Conservation (phyloP, 2,888 invertebrate species). For the Thalpophila matura region DNA sequence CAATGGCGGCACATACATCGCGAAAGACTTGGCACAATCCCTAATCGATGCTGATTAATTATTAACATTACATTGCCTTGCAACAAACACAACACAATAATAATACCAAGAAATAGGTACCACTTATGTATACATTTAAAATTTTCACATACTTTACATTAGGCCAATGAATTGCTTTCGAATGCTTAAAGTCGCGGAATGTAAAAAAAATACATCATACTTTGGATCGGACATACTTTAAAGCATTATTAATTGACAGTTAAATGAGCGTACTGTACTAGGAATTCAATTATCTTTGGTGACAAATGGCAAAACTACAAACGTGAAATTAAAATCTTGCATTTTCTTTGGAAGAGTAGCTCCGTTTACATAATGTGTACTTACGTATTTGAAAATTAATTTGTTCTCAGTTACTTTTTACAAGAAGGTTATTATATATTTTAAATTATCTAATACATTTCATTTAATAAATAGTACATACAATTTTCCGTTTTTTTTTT, state of each 20-base stretch:
- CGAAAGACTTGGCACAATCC: conserved; percentile 37
- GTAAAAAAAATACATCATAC: conserved; percentile 50
- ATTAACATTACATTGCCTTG: conserved; percentile 11
- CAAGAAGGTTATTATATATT: conserved; percentile 2
- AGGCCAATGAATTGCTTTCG: conserved; percentile 55
- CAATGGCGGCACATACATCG: conserved; percentile 4
- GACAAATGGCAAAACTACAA: conserved; percentile 56
- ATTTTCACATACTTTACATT: conserved; percentile 45
- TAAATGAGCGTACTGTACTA: conserved; percentile 48
- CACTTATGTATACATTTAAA: background rate
- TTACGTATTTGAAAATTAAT: too few relatives aligned
- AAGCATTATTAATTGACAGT: conserved; percentile 74
- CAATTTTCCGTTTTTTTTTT: background rate
- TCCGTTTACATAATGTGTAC: background rate
- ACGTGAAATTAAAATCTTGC: conserved; percentile 2
- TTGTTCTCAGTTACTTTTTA: background rate
- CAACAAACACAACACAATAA: conserved; percentile 26
- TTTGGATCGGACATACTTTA: conserved; percentile 64
- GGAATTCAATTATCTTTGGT: conserved; percentile 63
- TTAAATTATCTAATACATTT: conserved; percentile 5
- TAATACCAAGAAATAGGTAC: background rate
- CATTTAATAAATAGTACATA: conserved; percentile 19
- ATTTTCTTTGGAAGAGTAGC: background rate
- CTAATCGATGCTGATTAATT: conserved; percentile 33
- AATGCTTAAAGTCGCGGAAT: conserved; percentile 51